Base-by-base conservation (phyloP, 1,140 invertebrate species). In the Acromyrmex echinatior region DNA sequence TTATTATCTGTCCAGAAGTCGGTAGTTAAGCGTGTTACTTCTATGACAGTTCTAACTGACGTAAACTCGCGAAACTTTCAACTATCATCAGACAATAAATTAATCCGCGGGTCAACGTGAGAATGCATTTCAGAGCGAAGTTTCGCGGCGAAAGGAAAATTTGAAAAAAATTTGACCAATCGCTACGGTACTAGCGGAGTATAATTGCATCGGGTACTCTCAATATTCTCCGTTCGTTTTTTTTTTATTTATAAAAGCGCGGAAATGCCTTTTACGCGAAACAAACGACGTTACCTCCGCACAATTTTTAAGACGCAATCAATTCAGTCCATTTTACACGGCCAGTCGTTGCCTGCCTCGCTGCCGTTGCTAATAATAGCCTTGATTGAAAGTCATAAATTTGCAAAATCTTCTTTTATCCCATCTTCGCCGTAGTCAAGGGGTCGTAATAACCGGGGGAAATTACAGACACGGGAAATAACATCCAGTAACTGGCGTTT, bases 371-470 rank as follows among this genome's bases (percentile, higher is more conserved):
- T 71, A 73, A 73, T 84, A 84, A 84, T 84, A 76, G 49, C 56
- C 39, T 76, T 51, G 56, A 84, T 84, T 84, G 39, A 84, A 82
- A 82, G 70, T 62, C 28, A 84, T 84, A 51, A 84, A 84, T 84
- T 74, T 82, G 68, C 68, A 82, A 82, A 82, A 62, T 62, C 70
- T 18, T 62, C 68, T 82, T 73, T 82, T 62, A 82, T 51, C 25
- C 56, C 39, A 18, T 39, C 80, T 12, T 28, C 21, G 25, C 10
- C 63, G 31, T 68, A 68, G 78, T 56, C 49, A 56, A 56, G 78
- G n/a, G 65, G 16, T 39, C 80, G 68, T 60, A 74, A 74, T 74
- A 74, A 74, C 56, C 53, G 56, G 35, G 35, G 68, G n/a, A 82
- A 82, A 82, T 82, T 82, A 82, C 80, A 35, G 18, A 82, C 53